Base-by-base conservation (phyloP, 1,140 invertebrate species). In the Wasmannia auropunctata region DNA sequence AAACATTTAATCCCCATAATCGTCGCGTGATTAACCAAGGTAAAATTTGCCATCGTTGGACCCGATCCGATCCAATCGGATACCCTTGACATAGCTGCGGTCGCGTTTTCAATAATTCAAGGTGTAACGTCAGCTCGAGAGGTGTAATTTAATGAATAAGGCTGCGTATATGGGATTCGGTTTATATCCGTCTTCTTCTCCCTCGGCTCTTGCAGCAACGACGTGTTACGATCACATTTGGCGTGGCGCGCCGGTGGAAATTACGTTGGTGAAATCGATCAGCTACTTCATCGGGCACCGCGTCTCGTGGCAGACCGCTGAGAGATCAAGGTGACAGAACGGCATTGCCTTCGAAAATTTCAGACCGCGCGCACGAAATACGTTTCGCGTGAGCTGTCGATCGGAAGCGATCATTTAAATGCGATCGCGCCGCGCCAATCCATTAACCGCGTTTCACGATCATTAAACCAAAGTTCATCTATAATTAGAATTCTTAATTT, bases 81-180 rank as follows among this genome's bases (percentile, higher is more conserved):
- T 31, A 77, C 19, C 56, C 74, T 77, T 77, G 56, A 77, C 40
- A 63, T 63, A 63, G 28, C 56, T 63, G 75, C 37, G 75, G 75
- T 46, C 16, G 40, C 25, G 31, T 46, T 46, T 63, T 46, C 19
- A 49, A 76, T n/a, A 62, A 74, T n/a, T 14, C 69, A 72, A 76
- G 54, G 54, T 19, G 28, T 43, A 76, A 4, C 51, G 22, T 31
- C 19, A 51, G 31, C 31, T 25, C 31, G 75, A 77, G 43, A 77
- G 75, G 25, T 77, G 40, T 31, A 77, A 77, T 77, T 77, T 62
- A 28, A 62, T 46, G 75, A 37, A 37, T 54, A 25, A 54, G 19
- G n/a, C 63, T 34, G 56, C 58, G 43, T 77, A 46, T 22, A 77
- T 43, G 56, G 37, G 22, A 58, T 8, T 58, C 6, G 58, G 19